A percentile compares a stretch with the other conserved stretches of the same genome.
These are phyloP conservation scores for Latrodectus hesperus DNA, from an alignment of 2,888 invertebrate species.

Conservation along the genomic window DNA sequence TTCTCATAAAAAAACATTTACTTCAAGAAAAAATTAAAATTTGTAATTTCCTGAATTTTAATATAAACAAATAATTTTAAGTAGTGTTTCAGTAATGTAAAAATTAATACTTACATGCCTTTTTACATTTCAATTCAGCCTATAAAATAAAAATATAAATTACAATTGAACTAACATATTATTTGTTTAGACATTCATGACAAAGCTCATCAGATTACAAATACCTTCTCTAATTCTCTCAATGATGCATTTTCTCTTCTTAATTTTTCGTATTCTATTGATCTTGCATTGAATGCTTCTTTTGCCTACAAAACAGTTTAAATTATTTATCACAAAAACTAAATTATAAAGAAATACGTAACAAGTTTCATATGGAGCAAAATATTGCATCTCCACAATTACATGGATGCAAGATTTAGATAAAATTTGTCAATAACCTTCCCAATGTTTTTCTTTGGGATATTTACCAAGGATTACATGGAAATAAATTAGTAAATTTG, in stretches of 20 bases:
- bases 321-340: neutral
- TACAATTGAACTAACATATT: neutral
- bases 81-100: neutral
- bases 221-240: constrained; percentile 90
- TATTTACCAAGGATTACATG: no score
- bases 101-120: constrained; percentile 81
- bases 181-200: neutral
- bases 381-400: no score
- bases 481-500: no score
- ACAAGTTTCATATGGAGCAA: no score
- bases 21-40: no score
- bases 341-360: neutral
- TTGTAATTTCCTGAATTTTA: no score
- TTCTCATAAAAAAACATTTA: no score
- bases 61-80: no score
- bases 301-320: constrained; percentile 79
- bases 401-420: no score
- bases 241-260: constrained; percentile 91
- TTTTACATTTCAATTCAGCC: constrained; percentile 91
- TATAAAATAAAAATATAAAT: constrained; percentile 67
- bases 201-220: neutral
- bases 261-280: constrained; percentile 90
- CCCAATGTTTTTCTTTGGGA: no score
- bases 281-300: constrained; percentile 91
- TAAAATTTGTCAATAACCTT: no score